phyloP scores from a whole-genome alignment of 2,797 vertebrate genomes.

The Enoplosus armatus region DNA sequence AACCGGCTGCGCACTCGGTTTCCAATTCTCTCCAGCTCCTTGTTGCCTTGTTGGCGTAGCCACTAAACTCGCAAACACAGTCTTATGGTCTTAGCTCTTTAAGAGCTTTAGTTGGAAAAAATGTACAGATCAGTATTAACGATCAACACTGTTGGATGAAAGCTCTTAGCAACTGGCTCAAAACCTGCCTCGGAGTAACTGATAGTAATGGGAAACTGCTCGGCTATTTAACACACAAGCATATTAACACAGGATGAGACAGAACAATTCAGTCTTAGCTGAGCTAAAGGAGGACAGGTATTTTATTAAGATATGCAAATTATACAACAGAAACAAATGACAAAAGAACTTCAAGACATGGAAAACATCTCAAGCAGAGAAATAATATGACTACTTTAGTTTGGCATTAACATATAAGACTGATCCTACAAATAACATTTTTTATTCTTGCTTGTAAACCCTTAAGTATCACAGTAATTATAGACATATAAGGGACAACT shows the following conservation, averaged over 20 bases:
- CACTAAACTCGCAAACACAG: conserved; percentile 80
- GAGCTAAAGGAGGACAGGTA: not conserved
- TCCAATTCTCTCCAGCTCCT: conserved; percentile 79
- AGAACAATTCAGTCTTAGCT: conserved; percentile 9
- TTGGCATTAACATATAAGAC: not conserved
- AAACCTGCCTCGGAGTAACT: conserved; percentile 67
- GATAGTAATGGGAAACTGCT: conserved; percentile 80
- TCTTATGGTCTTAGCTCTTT: conserved; percentile 82
- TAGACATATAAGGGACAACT: not conserved
- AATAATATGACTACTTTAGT: not conserved
- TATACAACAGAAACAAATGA: not conserved
- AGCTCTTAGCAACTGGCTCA: conserved; percentile 74
- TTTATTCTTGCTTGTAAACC: not conserved
- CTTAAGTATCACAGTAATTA: not conserved
- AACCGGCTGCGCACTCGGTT: conserved; percentile 62
- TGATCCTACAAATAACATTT: not conserved
- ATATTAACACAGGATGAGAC: conserved; percentile 45
- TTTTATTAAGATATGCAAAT: not conserved
- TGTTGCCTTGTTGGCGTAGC: conserved; percentile 81
- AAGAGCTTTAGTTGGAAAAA: conserved; percentile 72
- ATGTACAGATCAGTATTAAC: conserved; percentile 78
- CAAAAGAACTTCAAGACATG: not conserved
- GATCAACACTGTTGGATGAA: conserved; percentile 73
- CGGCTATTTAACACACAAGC: conserved; percentile 63
- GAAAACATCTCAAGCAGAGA: not conserved